Base-by-base conservation (phyloP, 2,113 vertebrate species). In the Aviceda subcristata region DNA sequence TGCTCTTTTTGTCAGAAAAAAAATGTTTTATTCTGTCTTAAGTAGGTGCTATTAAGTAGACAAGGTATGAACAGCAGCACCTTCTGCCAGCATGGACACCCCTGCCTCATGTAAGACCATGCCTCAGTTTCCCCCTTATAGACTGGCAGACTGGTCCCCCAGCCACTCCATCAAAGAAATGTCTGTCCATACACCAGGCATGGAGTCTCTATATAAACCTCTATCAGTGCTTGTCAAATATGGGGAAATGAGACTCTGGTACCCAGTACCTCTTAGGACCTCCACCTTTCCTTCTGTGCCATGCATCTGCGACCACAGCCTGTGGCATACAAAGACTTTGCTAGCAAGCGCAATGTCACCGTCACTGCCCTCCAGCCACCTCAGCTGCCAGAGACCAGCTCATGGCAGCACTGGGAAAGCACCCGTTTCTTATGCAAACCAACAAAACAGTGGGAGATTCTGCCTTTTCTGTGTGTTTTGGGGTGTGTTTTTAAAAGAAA, bases 331-430 rank as follows among this genome's bases (percentile, higher is more conserved):
- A 24, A 45, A 48, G 69, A 13, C 56, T 63, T 75, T 29, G 41
- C 84, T 38, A 11, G 7, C 1, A 5, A 68, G 38, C 0, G 4
- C 66, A 9, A 3, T 22, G 55, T 55, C 62, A 48, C 45, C 0
- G 0, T 53, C 46, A 6, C 45, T 46, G 51, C 82, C 32, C 56
- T 34, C 48, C 56, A 62, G 76, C 36, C 84, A 56, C 77, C 41
- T 62, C 75, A 27, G 56, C 77, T 69, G 56, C 22, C 27, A 17
- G 17, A 38, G 34, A 50, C 23, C 56, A 50, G 53, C 27, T 51
- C 60, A 5, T 3, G 36, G 77, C 73, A 73, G 63, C 72, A 23
- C 48, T n/a, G 12, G 51, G 50, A 34, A 48, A 67, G 53, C 36
- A 30, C 11, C 41, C 21, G 2, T 56, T 62, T 43, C 69, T 56